These are phyloP conservation scores for Frankliniella intonsa DNA, from an alignment of 2,888 invertebrate species.

Conservation along the genomic window DNA sequence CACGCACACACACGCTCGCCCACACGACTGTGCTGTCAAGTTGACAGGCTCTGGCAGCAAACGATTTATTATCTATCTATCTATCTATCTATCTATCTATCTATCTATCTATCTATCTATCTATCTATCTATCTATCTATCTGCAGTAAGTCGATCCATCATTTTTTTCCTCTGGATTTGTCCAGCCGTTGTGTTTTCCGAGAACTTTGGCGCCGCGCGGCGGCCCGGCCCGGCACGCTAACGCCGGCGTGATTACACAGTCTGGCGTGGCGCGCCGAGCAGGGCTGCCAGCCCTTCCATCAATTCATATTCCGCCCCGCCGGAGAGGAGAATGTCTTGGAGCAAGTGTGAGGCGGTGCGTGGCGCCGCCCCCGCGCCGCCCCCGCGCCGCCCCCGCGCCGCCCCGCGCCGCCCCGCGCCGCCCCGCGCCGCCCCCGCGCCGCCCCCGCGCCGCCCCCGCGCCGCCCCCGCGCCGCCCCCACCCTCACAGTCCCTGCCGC, in stretches of 20 bases:
- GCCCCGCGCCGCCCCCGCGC: too few species aligned
- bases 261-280: not conserved
- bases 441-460: too few species aligned
- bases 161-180: not conserved
- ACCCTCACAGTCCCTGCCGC: not conserved
- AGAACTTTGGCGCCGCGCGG: not conserved
- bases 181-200: not conserved
- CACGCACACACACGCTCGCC: not conserved
- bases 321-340: constrained; percentile 15
- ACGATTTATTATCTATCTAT: not conserved
- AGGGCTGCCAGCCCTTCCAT: not conserved
- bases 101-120: too few species aligned
- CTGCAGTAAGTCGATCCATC: not conserved
- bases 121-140: not conserved
- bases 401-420: too few species aligned
- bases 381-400: too few species aligned
- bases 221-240: not conserved
- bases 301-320: constrained; percentile 18
- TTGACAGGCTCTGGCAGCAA: not conserved
- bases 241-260: too few species aligned
- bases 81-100: not conserved
- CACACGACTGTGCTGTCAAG: not conserved
- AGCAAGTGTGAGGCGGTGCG: not conserved
- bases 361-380: not conserved
- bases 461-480: too few species aligned